These are phyloP conservation scores for Plemyria rubiginata DNA, from an alignment of 2,888 invertebrate species.

Conservation along the genomic window DNA sequence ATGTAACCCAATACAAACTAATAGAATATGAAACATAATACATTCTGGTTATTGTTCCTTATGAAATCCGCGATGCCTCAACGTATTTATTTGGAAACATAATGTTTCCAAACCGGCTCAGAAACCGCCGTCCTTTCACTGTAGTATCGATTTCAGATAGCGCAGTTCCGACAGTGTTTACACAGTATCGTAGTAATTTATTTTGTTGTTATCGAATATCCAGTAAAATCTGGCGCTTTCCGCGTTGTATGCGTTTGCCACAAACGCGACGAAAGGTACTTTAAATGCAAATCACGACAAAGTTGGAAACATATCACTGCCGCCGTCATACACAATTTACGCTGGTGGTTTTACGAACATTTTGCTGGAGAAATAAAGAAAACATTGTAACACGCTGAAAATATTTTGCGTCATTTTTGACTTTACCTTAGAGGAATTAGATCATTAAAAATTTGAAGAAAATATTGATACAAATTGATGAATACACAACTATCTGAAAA, in stretches of 20 bases:
- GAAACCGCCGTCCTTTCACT: slow-evolving; percentile 28
- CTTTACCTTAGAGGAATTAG: no score
- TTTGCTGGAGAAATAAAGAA: slow-evolving; percentile 14
- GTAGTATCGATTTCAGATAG: slow-evolving; percentile 37
- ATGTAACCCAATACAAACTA: no score
- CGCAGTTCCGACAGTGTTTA: slow-evolving; percentile 42
- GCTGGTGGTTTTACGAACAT: slow-evolving; percentile 28
- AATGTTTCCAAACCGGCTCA: slow-evolving; percentile 30
- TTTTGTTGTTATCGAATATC: slow-evolving; percentile 49
- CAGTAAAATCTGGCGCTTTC: slow-evolving; percentile 35
- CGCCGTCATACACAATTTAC: slow-evolving; percentile 51
- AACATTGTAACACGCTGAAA: slow-evolving; percentile 5
- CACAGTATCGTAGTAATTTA: slow-evolving; percentile 47
- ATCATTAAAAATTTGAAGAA: no score
- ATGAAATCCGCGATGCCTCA: slow-evolving; percentile 1
- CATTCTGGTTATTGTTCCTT: slow-evolving; percentile 2
- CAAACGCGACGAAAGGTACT: slow-evolving; percentile 64
- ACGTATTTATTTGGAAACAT: slow-evolving; percentile 29
- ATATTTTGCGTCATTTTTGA: slow-evolving; percentile 3
- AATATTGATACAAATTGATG: no score
- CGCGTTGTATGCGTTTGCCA: slow-evolving; percentile 42
- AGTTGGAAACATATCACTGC: slow-evolving; percentile 56
- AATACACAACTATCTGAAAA: no score
- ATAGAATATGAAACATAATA: not conserved
- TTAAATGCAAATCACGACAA: slow-evolving; percentile 71